Conservation (phyloP, 2,797 vertebrate species). For the Acanthopagrus latus region DNA sequence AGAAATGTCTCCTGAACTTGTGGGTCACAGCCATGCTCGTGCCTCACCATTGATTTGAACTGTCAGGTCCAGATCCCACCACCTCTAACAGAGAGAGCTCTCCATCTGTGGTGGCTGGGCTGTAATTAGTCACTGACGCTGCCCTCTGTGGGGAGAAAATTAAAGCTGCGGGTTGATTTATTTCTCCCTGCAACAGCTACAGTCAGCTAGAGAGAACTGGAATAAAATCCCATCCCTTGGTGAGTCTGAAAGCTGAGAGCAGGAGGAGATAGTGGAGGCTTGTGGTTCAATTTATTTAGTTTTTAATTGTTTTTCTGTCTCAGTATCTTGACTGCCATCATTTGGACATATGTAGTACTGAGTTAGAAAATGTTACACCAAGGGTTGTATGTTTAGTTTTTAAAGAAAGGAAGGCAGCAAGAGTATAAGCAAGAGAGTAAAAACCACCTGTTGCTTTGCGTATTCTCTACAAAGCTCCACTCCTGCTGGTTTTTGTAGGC, state of each 20-base stretch:
- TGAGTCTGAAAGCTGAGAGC: constrained; percentile 13
- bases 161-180: constrained; percentile 61
- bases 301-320: constrained; percentile 29
- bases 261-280: constrained; percentile 17
- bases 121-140: constrained; percentile 59
- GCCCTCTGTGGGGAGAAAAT: constrained; percentile 59
- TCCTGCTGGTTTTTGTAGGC: constrained; percentile 3
- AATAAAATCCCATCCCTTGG: constrained; percentile 31
- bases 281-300: background rate
- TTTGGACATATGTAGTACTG: background rate
- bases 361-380: constrained; percentile 14
- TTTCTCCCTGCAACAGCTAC: constrained; percentile 36
- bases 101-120: constrained; percentile 50
- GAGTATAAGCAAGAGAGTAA: background rate
- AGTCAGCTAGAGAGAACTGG: constrained; percentile 16
- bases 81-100: constrained; percentile 44
- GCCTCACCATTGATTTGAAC: constrained; percentile 40
- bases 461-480: background rate
- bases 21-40: constrained; percentile 18
- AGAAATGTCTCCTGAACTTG: constrained; percentile 23
- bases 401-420: background rate
- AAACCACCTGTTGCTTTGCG: background rate
- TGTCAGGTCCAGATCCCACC: constrained; percentile 37
- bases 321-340: background rate
- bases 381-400: background rate